Evolutionary conservation across 2,888 invertebrate species (phyloP).

Genomic region (Ormyrus pomaceus): DNA sequence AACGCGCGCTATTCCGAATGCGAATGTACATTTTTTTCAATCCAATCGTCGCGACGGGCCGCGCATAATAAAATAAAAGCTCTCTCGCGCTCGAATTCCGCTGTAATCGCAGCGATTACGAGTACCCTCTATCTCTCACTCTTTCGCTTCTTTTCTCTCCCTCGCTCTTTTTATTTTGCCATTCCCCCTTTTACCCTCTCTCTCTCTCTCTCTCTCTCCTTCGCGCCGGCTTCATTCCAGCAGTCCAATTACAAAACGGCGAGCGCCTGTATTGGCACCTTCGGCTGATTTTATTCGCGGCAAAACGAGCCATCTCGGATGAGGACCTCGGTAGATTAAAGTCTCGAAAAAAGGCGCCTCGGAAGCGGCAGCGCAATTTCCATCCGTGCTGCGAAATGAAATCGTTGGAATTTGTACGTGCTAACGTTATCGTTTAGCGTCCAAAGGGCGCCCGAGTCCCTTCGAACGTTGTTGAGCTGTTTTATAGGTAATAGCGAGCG

Average conservation of each 20-base stretch:
- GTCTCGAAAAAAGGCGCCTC: constrained; percentile 27
- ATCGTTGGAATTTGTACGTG: constrained; percentile 53
- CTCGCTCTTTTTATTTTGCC: constrained; percentile 25
- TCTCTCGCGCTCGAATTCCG: constrained; percentile 47
- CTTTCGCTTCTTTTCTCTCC: constrained; percentile 30
- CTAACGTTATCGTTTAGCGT: constrained; percentile 5
- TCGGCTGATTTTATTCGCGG: constrained; percentile 50
- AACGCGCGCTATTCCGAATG: constrained; percentile 36
- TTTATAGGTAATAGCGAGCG: background rate
- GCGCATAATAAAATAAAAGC: constrained; percentile 55
- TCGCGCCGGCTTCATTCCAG: background rate
- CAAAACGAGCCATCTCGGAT: constrained; percentile 32
- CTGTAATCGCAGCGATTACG: constrained; percentile 55
- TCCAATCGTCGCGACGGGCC: constrained; percentile 51
- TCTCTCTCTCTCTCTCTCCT: constrained; percentile 24
- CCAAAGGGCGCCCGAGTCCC: background rate
- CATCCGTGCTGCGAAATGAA: constrained; percentile 46
- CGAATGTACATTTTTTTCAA: constrained; percentile 53
- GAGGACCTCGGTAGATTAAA: constrained; percentile 30
- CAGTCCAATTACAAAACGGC: constrained; percentile 45
- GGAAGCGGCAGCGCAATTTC: constrained; percentile 29
- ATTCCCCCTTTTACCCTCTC: constrained; percentile 44
- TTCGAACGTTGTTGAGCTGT: background rate
- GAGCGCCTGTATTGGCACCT: constrained; percentile 47
- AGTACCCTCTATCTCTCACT: constrained; percentile 55